These are phyloP conservation scores for Pteruthius melanotis DNA, from an alignment of 2,113 vertebrate species.

Conservation along the genomic window DNA sequence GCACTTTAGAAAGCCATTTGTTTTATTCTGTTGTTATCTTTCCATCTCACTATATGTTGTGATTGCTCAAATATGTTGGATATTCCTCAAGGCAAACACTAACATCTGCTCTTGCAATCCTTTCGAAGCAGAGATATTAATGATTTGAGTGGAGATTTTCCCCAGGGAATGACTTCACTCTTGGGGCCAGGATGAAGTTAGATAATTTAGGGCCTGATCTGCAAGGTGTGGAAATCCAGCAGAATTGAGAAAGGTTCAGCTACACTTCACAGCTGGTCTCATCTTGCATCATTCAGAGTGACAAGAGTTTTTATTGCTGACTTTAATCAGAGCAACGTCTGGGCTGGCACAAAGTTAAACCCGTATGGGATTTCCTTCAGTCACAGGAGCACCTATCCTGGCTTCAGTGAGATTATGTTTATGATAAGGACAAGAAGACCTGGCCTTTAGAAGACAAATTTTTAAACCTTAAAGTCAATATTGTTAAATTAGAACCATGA, in stretches of 20 bases:
- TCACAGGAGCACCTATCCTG: neutral
- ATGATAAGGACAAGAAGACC: neutral
- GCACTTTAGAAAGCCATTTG: neutral
- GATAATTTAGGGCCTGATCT: neutral
- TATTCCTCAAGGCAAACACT: slow-evolving; percentile 40
- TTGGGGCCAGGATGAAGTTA: neutral
- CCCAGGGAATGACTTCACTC: neutral
- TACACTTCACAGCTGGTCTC: neutral
- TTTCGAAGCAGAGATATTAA: slow-evolving; percentile 7
- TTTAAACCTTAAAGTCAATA: neutral
- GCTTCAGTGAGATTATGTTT: neutral
- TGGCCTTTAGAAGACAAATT: neutral
- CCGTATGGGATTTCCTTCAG: neutral
- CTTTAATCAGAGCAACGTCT: slow-evolving; percentile 14
- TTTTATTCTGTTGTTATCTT: slow-evolving; percentile 29
- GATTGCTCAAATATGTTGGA: slow-evolving; percentile 8
- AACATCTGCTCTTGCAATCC: slow-evolving; percentile 18
- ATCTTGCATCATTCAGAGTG: neutral
- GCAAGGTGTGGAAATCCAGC: neutral
- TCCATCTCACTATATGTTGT: neutral
- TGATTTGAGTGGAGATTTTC: neutral
- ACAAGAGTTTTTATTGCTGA: neutral
- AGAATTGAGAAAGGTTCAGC: neutral
- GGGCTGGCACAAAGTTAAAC: neutral
- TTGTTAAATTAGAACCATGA: neutral